Base-by-base conservation (phyloP, 2,797 vertebrate species). In the Thunnus albacares region DNA sequence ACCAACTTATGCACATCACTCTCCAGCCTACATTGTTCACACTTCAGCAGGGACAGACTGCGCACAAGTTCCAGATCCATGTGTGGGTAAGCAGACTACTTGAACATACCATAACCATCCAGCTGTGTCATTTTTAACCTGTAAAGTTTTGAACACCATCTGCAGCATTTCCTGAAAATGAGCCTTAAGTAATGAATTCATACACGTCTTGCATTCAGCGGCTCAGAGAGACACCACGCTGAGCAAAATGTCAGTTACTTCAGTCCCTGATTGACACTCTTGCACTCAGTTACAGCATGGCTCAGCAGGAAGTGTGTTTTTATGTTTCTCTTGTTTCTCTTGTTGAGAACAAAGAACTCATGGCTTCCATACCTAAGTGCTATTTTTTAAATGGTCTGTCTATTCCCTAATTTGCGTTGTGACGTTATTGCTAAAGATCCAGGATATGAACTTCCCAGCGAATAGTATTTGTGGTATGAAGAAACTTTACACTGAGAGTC, bases 61-160 rank as follows among this genome's bases (percentile, higher is more conserved):
- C 35, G 13, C 14, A 57, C 71, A 45, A 60, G 43, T 62, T 71
- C 28, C 26, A 59, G 14, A 74, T 63, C 60, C 55, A n/a, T 18
- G 72, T 79, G 78, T 73, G 72, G 20, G 72, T 56, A 76, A 75
- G 70, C 45, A 67, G 22, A 63, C 33, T 57, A 56, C 26, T 62
- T 22, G 0, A 3, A 59, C 35, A 38, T 47, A 57, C 20, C 56
- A 9, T 24, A 80, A 55, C 59, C 72, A 70, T 61, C 71, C 59
- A 35, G 76, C 69, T 57, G 71, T 41, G 65, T 77, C 67, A 71
- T 77, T 80, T 86, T 77, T 73, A 83, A 86, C 75, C 28, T 49
- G 51, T 56, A 75, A 65, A 75, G 28, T 83, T 89, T 71, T 69
- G 38, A 78, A 80, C 77, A 71, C 88, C 87, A 91, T 92, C 89